Percentiles rank a stretch among this genome's conserved stretches.
phyloP scores from a whole-genome alignment of 2,888 invertebrate species.

The Penaeus monodon region DNA sequence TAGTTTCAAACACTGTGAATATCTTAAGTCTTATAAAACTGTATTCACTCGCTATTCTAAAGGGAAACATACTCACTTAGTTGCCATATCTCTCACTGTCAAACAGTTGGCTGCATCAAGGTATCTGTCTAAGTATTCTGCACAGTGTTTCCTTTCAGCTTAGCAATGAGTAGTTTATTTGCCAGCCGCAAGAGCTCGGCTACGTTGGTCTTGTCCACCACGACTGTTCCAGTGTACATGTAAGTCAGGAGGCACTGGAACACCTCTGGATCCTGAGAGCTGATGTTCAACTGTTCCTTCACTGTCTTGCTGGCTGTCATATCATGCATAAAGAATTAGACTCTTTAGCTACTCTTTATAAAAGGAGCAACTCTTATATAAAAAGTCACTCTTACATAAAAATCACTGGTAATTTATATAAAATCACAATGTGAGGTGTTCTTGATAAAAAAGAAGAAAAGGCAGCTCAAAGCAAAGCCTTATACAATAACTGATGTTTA shows the following conservation, averaged over 20 bases:
- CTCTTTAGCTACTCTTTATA: neutral
- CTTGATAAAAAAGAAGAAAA: too few relatives aligned
- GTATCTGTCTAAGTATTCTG: constrained; percentile 77
- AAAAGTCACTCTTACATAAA: too few relatives aligned
- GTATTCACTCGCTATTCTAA: neutral
- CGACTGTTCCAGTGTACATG: constrained; percentile 77
- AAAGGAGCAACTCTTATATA: too few relatives aligned
- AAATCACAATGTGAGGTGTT: too few relatives aligned
- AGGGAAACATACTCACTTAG: constrained; percentile 72
- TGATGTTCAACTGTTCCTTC: constrained; percentile 74
- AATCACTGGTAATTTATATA: too few relatives aligned
- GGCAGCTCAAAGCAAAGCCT: too few relatives aligned
- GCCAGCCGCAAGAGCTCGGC: constrained; percentile 76
- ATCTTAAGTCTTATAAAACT: too few relatives aligned
- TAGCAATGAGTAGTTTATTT: constrained; percentile 76
- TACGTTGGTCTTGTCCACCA: constrained; percentile 76
- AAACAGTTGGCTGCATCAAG: constrained; percentile 77
- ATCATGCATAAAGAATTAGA: neutral
- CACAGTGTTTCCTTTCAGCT: constrained; percentile 76
- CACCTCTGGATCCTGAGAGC: constrained; percentile 75
- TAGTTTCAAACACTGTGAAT: too few relatives aligned
- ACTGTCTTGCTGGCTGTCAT: constrained; percentile 70
- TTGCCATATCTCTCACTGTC: constrained; percentile 75
- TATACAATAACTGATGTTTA: too few relatives aligned
- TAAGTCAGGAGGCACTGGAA: constrained; percentile 75